Evolutionary conservation across 2,797 vertebrate species (phyloP), one percentile per base, ranked within the genome.

Genomic region (Chlorospingus flavigularis): DNA sequence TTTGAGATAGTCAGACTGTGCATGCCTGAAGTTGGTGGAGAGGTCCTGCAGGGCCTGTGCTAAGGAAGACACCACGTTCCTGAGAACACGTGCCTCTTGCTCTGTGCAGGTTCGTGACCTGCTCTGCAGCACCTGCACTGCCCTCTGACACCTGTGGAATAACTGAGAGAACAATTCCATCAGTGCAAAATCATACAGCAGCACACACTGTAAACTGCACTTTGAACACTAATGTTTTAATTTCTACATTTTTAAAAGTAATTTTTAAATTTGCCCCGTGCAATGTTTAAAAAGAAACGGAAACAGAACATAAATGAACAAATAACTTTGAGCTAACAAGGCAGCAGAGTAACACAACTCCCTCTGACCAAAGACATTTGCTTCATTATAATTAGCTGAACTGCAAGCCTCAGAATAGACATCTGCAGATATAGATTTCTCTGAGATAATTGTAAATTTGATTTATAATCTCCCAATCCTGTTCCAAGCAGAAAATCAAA

Each of bases 121-220:
- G 95, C 98, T 96, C 96, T 99, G 99, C 96, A 99, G 90, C 17
- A 98, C 98, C 28, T 98, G 98, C 75, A 99, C 99, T 2, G 99
- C 98, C 31, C 99, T 98, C 98, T 99, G 99, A 94, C 99, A 99
- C 35, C 99, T 98, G 97, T 99, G 99, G 96, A 99, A 99, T 97
- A 99, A 99, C 99, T 99, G 97, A 79, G 95, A 94, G 84, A 67
- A 95, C 61, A 86, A 55, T n/a, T 17, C 71, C 31, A 12, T 94
- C 61, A 96, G 77, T 42, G 51, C 55, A 47, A 35, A 71, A 65
- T 13, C 43, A 57, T 0, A 76, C 16, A 92, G 37, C 73, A 90
- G 28, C 63, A 71, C 40, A 76, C 17, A 13, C 33, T 53, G 72
- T 2, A 57, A 68, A 58, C 28, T 48, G 14, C 74, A 90, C 78